phyloP scores from a whole-genome alignment of 2,888 invertebrate species.

The Plagodis pulveraria region DNA sequence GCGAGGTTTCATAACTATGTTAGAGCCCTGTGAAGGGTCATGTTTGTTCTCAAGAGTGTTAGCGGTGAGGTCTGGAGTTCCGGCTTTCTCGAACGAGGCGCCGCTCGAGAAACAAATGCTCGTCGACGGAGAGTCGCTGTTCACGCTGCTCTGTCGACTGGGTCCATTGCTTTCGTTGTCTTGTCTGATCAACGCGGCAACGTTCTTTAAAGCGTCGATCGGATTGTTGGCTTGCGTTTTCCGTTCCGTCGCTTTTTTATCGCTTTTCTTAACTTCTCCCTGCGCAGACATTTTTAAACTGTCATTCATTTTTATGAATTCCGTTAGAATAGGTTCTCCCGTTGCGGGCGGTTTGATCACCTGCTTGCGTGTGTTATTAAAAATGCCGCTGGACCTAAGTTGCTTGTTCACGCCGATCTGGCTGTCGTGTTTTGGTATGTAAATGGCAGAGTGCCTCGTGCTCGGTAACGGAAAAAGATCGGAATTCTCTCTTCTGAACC shows the following conservation, averaged over 20 bases:
- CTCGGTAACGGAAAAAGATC: constrained; percentile 92
- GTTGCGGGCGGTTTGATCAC: constrained; percentile 69
- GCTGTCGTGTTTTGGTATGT: constrained; percentile 84
- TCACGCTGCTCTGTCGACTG: constrained; percentile 74
- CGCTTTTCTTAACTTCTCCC: constrained; percentile 67
- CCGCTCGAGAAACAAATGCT: constrained; percentile 69
- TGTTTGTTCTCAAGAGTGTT: constrained; percentile 62
- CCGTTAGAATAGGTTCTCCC: constrained; percentile 89
- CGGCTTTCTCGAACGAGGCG: constrained; percentile 67
- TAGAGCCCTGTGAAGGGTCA: constrained; percentile 53
- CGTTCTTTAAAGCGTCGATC: constrained; percentile 74
- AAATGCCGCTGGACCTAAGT: constrained; percentile 88
- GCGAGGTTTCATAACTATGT: constrained; percentile 86
- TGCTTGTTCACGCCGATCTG: constrained; percentile 77
- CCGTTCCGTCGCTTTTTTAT: constrained; percentile 57
- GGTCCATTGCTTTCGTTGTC: constrained; percentile 67
- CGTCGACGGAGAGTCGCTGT: constrained; percentile 76
- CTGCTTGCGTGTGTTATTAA: constrained; percentile 88
- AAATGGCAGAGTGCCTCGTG: constrained; percentile 90
- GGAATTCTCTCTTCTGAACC: constrained; percentile 93
- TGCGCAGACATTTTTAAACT: constrained; percentile 77
- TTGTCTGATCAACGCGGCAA: constrained; percentile 73
- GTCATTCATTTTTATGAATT: constrained; percentile 86
- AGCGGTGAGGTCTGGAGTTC: constrained; percentile 71
- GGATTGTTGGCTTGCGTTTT: constrained; percentile 64